Evolutionary conservation across 2,113 vertebrate genomes (phyloP), one percentile per base, ranked within the genome.

Genomic region (Myotis yumanensis): DNA sequence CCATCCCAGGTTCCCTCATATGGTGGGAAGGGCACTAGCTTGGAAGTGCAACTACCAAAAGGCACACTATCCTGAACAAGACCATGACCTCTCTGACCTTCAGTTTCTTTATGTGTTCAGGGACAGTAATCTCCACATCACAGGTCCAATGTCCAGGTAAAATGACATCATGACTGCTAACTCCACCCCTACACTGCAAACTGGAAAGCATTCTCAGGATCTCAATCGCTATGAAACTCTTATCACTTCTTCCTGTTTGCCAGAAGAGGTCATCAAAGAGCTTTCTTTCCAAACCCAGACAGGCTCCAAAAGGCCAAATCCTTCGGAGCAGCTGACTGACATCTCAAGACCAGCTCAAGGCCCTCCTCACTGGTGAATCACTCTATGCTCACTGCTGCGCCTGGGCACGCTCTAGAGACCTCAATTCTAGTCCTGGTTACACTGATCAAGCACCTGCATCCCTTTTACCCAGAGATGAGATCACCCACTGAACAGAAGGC

Each of bases 191-290:
- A 75, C 20, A 8, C 7, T 35, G 57, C 43, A 91, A 80, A 68
- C 87, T 11, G 3, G 23, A 35, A 35, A 87, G 57, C 54, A 23
- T 30, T 57, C 43, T 83, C 83, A 52, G 23, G 7, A 35, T 28
- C 35, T 43, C 62, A 51, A 25, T 4, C n/a, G 28, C 94, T 83
- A 43, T 4, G 40, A 57, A 82, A 52, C 11, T 18, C 62, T 43
- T n/a, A 46, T 14, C 32, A 40, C 51, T 87, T 71, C 72, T 28
- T 69, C 46, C 73, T 35, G 40, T 76, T 90, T 35, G 64, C 80
- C 86, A 86, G 85, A 82, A 86, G 92, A 92, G 75, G 68, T 69
- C 84, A 82, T 68, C 84, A 30, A n/a, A 86, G 32, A 81, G 40
- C 48, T 46, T 89, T 37, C 68, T 69, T 86, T 86, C 20, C 48